phyloP scores from a whole-genome alignment of 2,797 vertebrate genomes.

The Danio tinwini region DNA sequence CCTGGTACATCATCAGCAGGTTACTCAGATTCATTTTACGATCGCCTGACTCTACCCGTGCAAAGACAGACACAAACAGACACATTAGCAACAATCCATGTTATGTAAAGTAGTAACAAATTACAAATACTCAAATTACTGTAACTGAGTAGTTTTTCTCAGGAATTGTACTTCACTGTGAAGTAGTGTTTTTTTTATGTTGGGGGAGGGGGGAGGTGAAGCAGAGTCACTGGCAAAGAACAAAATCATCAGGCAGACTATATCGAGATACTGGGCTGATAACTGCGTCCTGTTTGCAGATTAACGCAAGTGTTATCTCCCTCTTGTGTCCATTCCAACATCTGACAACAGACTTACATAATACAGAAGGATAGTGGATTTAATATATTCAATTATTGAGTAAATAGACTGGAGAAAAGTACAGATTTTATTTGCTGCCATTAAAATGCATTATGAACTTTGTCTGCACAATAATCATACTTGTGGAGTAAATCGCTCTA shows the following conservation, averaged over 20 bases:
- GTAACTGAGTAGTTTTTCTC: no score
- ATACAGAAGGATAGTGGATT: not conserved
- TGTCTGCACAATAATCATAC: not conserved
- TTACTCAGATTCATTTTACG: slow-evolving; percentile 82
- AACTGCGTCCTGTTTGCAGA: not conserved
- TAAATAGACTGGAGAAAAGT: no score
- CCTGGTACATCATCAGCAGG: slow-evolving; percentile 83
- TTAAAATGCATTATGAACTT: not conserved
- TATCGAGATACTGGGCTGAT: not conserved
- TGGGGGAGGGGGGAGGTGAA: no score
- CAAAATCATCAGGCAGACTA: no score
- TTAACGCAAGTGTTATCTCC: slow-evolving; percentile 25
- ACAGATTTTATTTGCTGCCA: not conserved
- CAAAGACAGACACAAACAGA: not conserved
- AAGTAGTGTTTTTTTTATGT: no score
- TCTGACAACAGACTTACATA: slow-evolving; percentile 8
- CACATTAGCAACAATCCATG: not conserved
- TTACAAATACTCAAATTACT: no score
- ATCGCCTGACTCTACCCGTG: slow-evolving; percentile 78
- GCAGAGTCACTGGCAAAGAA: not conserved
- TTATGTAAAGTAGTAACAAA: no score
- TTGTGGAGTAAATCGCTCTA: not conserved
- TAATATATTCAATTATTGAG: not conserved
- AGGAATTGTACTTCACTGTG: no score
- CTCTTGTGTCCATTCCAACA: slow-evolving; percentile 25